Conservation (phyloP, 2,113 vertebrate species). For the Rhadina sibilatrix region DNA sequence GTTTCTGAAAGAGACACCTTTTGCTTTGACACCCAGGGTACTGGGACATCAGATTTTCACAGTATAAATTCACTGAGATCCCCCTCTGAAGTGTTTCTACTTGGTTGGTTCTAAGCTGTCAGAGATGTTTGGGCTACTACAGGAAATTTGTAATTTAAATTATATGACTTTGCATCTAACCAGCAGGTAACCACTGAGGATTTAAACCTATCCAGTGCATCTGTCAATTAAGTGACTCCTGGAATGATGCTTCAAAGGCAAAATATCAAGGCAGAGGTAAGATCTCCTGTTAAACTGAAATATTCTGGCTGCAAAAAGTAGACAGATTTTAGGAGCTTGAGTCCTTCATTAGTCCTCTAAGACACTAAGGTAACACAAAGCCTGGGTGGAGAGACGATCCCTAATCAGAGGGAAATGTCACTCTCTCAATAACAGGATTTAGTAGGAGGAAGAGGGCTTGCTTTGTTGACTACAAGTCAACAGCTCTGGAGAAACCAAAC, state of each 20-base stretch:
- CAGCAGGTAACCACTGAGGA: not conserved
- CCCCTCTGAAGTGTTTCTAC: not conserved
- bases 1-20: not conserved
- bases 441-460: not conserved
- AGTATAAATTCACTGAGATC: not conserved
- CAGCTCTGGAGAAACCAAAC: not conserved
- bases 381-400: not conserved
- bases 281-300: not conserved
- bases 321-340: not conserved
- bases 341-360: not conserved
- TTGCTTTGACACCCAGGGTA: not conserved
- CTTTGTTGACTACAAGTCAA: not conserved
- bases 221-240: not conserved
- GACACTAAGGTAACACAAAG: not conserved
- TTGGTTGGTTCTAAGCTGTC: not conserved
- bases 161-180: not conserved
- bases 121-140: not conserved
- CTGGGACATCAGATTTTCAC: not conserved
- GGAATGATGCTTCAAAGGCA: not conserved
- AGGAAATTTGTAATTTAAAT: not conserved
- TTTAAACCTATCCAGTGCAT: not conserved
- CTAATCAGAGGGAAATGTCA: not conserved
- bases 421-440: not conserved
- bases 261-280: not conserved
- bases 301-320: not conserved